Percentiles rank a stretch among this genome's conserved stretches.
Evolutionary conservation across 2,888 invertebrate species (phyloP).

Genomic region (Tholera decimalis): DNA sequence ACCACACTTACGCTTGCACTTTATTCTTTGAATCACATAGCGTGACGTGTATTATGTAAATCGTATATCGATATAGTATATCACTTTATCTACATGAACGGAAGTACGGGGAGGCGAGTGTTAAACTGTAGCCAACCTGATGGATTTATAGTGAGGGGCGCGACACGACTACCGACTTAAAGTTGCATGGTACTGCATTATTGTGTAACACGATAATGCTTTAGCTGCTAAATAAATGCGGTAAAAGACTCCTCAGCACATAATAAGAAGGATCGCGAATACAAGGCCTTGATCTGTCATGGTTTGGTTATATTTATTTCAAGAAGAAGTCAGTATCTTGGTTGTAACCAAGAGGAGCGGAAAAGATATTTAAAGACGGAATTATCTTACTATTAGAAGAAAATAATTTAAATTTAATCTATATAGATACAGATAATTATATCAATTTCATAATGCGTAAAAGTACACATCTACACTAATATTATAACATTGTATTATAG

Average conservation of each 20-base stretch:
- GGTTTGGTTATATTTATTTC: constrained; percentile 1
- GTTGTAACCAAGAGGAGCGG: not conserved
- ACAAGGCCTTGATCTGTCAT: not conserved
- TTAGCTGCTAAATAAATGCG: constrained; percentile 33
- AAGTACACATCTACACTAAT: too few relatives aligned
- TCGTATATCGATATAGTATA: constrained; percentile 38
- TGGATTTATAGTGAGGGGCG: constrained; percentile 77
- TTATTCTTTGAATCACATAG: not conserved
- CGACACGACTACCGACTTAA: constrained; percentile 71
- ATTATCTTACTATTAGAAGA: not conserved
- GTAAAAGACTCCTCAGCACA: not conserved
- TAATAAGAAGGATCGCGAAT: constrained; percentile 10
- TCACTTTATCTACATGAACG: constrained; percentile 51
- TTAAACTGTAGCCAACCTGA: constrained; percentile 75
- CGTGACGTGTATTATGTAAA: constrained; percentile 43
- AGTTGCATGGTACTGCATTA: constrained; percentile 23
- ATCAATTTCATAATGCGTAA: not conserved
- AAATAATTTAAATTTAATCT: not conserved
- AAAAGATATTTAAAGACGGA: not conserved
- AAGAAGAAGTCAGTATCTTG: not conserved
- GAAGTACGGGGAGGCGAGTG: constrained; percentile 68
- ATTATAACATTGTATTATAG: too few relatives aligned
- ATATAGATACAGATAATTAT: not conserved
- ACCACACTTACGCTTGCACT: too few relatives aligned
- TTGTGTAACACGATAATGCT: constrained; percentile 43